These are phyloP conservation scores for Taurulus bubalis DNA, from an alignment of 2,113 vertebrate genomes.

Conservation along the genomic window DNA sequence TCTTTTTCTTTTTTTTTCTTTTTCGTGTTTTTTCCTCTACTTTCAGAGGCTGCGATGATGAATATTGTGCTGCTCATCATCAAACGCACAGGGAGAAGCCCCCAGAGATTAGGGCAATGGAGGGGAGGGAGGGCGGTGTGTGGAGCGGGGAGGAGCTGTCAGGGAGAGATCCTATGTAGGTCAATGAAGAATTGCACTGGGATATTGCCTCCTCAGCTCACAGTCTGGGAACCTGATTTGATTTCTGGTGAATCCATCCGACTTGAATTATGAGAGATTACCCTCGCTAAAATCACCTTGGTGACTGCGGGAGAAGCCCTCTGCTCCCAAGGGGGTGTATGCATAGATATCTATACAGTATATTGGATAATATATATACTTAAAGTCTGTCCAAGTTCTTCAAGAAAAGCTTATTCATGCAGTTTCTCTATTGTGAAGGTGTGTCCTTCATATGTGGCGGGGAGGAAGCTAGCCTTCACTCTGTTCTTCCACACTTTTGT, in stretches of 20 bases:
- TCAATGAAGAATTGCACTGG: slow-evolving; percentile 79
- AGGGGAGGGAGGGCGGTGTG: slow-evolving; percentile 23
- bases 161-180: slow-evolving; percentile 81
- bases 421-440: background rate
- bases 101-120: slow-evolving; percentile 61
- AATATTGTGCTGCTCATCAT: slow-evolving; percentile 73
- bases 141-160: slow-evolving; percentile 61
- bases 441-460: slow-evolving; percentile 5
- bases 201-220: slow-evolving; percentile 80
- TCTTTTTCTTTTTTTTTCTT: slow-evolving; percentile 6
- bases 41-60: slow-evolving; percentile 60
- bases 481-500: background rate
- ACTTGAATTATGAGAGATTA: slow-evolving; percentile 81
- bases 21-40: background rate
- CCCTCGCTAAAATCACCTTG: slow-evolving; percentile 72
- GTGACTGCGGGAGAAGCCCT: slow-evolving; percentile 50
- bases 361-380: slow-evolving; percentile 41
- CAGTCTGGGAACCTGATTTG: slow-evolving; percentile 78
- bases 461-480: background rate
- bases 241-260: slow-evolving; percentile 80
- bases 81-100: slow-evolving; percentile 64
- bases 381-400: slow-evolving; percentile 38
- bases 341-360: slow-evolving; percentile 17
- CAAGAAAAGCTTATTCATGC: background rate
- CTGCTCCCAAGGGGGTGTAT: slow-evolving; percentile 43